Evolutionary conservation across 2,888 invertebrate genomes (phyloP).

Genomic region (Diadromus collaris): DNA sequence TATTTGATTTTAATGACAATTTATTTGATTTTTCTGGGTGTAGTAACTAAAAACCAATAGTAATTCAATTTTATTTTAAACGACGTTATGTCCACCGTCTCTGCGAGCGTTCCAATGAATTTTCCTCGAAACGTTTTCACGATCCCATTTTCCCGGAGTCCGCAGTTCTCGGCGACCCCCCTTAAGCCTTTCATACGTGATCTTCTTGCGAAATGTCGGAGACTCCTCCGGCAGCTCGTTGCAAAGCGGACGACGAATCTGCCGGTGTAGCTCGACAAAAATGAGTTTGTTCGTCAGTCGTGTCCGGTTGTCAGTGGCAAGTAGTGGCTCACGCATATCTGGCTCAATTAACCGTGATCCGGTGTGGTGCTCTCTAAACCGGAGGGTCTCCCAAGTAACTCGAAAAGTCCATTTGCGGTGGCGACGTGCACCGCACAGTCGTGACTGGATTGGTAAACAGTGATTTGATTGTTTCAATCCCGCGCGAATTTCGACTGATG

Average conservation of each 20-base stretch:
- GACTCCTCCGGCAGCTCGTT: background rate
- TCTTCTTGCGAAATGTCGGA: background rate
- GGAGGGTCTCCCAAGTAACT: constrained; percentile 14
- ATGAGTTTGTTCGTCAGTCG: background rate
- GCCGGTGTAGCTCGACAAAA: constrained; percentile 3
- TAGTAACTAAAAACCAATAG: too few relatives aligned
- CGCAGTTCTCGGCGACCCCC: too few relatives aligned
- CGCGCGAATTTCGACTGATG: constrained; percentile 40
- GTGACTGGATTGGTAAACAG: constrained; percentile 28
- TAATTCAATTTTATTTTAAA: too few relatives aligned
- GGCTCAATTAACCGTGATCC: constrained; percentile 10
- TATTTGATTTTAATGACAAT: too few relatives aligned
- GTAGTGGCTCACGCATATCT: constrained; percentile 4
- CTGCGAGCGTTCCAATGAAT: too few relatives aligned
- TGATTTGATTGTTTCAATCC: constrained; percentile 40
- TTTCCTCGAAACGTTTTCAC: too few relatives aligned
- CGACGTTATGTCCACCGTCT: too few relatives aligned
- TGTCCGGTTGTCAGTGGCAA: background rate
- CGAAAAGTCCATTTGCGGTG: constrained; percentile 45
- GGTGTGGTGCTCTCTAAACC: background rate
- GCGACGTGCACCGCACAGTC: background rate
- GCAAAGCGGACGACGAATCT: background rate
- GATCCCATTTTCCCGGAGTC: too few relatives aligned
- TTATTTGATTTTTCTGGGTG: too few relatives aligned
- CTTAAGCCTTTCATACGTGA: background rate